Percentiles rank a stretch among this genome's conserved stretches.
These are phyloP conservation scores for Blomia tropicalis DNA, from an alignment of 2,888 invertebrate genomes.

Conservation along the genomic window DNA sequence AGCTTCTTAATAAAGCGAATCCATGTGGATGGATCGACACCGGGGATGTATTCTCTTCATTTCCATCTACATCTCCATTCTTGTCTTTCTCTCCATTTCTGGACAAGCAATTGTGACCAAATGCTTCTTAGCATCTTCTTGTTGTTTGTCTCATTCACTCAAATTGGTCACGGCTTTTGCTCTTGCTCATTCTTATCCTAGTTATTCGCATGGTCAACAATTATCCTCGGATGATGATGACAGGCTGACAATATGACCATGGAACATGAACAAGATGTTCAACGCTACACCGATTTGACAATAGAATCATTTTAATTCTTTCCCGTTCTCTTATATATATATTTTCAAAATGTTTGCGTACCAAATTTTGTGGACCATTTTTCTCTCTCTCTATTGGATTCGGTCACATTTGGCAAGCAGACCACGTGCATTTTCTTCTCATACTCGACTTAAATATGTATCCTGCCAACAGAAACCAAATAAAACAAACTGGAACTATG, in stretches of 20 bases:
- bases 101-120: not conserved
- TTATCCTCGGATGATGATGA: too few species aligned
- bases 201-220: too few species aligned
- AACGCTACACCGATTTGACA: not conserved
- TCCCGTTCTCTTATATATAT: not conserved
- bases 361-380: too few species aligned
- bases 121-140: not conserved
- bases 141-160: too few species aligned
- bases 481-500: too few species aligned
- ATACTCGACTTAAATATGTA: not conserved
- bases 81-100: not conserved
- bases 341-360: too few species aligned
- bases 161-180: too few species aligned
- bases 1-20: conserved; percentile 10
- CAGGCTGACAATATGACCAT: too few species aligned
- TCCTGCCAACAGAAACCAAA: too few species aligned
- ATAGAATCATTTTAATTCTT: not conserved
- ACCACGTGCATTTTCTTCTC: not conserved
- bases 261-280: not conserved
- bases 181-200: too few species aligned
- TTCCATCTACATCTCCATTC: not conserved
- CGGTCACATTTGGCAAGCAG: conserved; percentile 7
- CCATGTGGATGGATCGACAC: not conserved
- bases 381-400: too few species aligned
- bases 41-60: not conserved